These are phyloP conservation scores for Edolisoma coerulescens DNA, from an alignment of 2,113 vertebrate genomes.

Conservation along the genomic window DNA sequence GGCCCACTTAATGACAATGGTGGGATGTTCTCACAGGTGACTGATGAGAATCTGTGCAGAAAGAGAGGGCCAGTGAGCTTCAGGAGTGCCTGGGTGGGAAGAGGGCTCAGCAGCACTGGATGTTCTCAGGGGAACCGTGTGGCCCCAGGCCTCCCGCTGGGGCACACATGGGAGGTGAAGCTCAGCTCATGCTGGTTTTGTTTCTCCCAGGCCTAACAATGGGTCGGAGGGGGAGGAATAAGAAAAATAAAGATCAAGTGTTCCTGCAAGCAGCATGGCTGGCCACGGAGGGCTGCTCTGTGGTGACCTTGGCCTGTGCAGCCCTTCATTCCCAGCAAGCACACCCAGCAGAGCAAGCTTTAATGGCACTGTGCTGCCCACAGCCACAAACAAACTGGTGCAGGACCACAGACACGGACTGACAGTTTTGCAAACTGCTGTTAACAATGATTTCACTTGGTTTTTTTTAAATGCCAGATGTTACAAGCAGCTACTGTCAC, in stretches of 20 bases:
- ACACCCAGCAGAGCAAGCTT: neutral
- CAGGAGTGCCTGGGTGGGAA: rapidly evolving
- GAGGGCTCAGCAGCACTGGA: neutral
- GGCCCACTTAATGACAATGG: neutral
- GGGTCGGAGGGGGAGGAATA: neutral
- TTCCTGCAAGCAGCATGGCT: neutral
- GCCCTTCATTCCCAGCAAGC: neutral
- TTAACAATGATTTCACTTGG: neutral
- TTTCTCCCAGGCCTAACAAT: neutral
- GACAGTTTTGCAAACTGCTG: neutral
- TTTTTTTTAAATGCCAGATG: neutral
- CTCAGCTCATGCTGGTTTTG: neutral
- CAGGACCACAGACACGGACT: neutral
- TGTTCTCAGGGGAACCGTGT: neutral
- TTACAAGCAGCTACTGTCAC: neutral
- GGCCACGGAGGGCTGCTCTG: neutral
- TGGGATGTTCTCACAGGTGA: neutral
- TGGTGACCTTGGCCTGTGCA: rapidly evolving
- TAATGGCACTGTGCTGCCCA: neutral
- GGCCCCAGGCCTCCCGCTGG: neutral
- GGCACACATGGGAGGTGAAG: neutral
- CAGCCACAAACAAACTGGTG: neutral
- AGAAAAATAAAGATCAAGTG: neutral
- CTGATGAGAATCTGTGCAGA: neutral
- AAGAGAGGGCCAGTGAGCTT: neutral